Evolutionary conservation across 2,797 vertebrate species (phyloP).

Genomic region (Momotus momota): DNA sequence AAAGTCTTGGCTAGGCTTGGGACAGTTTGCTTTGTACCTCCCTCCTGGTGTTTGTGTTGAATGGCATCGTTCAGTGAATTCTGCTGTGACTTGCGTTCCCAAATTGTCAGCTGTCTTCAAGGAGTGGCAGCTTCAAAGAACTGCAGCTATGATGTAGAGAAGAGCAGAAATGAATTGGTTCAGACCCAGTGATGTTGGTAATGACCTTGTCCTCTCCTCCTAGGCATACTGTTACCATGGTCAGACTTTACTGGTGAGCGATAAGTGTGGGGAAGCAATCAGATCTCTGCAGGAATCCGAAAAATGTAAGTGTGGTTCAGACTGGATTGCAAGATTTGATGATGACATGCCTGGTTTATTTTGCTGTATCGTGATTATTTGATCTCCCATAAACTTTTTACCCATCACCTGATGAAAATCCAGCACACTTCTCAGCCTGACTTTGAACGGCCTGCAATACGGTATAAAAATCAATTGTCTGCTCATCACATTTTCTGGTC

Average conservation of each 20-base stretch:
- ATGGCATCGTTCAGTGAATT: not conserved
- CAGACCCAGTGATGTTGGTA: not conserved
- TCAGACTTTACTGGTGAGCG: slow-evolving; percentile 90
- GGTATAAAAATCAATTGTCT: not conserved
- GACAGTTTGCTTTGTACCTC: not conserved
- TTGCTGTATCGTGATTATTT: not conserved
- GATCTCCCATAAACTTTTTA: not conserved
- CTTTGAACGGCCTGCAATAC: not conserved
- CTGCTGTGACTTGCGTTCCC: not conserved
- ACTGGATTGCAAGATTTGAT: not conserved
- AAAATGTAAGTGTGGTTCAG: slow-evolving; percentile 86
- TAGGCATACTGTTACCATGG: slow-evolving; percentile 96
- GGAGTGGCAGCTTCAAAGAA: not conserved
- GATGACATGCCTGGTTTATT: not conserved
- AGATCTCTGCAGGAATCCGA: slow-evolving; percentile 95
- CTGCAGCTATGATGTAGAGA: not conserved
- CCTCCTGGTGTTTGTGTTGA: not conserved
- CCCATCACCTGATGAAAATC: not conserved
- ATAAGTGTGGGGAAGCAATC: slow-evolving; percentile 97
- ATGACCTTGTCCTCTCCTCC: slow-evolving; percentile 11
- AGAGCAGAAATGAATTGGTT: not conserved
- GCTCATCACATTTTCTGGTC: not conserved
- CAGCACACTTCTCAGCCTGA: not conserved
- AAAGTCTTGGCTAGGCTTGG: not conserved
- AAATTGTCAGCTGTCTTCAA: not conserved